Evolutionary conservation across 2,113 vertebrate genomes (phyloP), one percentile per base, ranked within the genome.

Genomic region (Poeciliopsis occidentalis): DNA sequence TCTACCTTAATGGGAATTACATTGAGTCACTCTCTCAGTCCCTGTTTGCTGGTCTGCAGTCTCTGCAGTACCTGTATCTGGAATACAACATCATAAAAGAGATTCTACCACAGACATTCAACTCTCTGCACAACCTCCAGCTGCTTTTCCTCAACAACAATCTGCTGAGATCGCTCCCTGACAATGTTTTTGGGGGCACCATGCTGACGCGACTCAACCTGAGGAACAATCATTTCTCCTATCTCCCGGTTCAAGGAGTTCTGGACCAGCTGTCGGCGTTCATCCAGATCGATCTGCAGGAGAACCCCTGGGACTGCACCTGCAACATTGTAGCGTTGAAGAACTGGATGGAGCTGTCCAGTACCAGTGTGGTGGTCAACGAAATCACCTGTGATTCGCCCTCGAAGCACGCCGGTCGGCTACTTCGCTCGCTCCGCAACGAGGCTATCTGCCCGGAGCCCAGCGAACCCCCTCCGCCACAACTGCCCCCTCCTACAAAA

Each of bases 11-110:
- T 39, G 98, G 98, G 65, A 99, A 99, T 92, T 98, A 99, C 90
- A 97, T 99, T 31, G 97, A 98, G 83, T 93, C 96, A 11, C 93
- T 99, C 27, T 96, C 97, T 32, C 95, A 95, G 2, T 95, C 97
- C 0, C 95, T 99, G 84, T 98, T 99, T 1, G 78, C 89, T 0
- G 98, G 98, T 30, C 94, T 99, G 75, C 96, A 97, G 80, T 98
- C 96, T 32, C 95, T 99, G 82, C 98, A 99, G 60, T 99, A 99
- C 84, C 96, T 99, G 41, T 99, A 99, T 81, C 92, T 99, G 95
- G 98, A 99, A 91, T 99, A 99, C 65, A 99, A 99, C 82, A 96
- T 99, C 71, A 98, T 99, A 68, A 99, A 99, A 88, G 97, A 98
- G 73, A 98, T 99, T 85, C 88, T 96, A 69, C 97, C 97, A 0